Evolutionary conservation across 2,113 vertebrate genomes (phyloP).

Genomic region (Trachemys scripta): DNA sequence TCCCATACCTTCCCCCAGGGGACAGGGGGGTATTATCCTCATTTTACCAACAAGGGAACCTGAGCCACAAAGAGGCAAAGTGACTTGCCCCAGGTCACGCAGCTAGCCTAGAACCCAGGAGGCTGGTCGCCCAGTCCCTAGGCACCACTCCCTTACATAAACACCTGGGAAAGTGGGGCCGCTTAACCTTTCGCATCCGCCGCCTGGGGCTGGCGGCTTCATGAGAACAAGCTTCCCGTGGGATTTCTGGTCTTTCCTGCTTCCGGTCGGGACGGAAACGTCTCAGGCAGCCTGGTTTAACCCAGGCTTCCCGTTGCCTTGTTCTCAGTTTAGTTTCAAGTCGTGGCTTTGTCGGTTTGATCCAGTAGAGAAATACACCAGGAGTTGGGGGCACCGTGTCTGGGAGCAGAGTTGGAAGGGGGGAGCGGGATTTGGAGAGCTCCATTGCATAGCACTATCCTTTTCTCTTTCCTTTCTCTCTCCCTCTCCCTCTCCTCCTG

Average conservation of each 20-base stretch:
- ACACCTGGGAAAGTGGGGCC: background rate
- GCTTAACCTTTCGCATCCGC: background rate
- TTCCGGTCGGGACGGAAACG: constrained; percentile 52
- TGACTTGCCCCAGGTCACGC: background rate
- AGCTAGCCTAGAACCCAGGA: background rate
- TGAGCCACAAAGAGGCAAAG: background rate
- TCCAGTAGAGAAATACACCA: background rate
- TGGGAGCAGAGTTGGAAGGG: background rate
- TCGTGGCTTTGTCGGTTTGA: background rate
- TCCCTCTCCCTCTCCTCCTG: rapidly evolving
- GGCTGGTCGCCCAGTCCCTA: background rate
- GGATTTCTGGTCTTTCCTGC: constrained; percentile 49
- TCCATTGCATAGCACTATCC: background rate
- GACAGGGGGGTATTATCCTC: background rate
- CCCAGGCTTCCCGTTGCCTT: constrained; percentile 30
- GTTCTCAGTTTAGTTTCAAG: background rate
- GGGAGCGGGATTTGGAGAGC: background rate
- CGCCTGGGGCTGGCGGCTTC: background rate
- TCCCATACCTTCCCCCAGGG: background rate
- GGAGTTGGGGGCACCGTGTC: background rate
- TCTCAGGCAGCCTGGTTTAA: background rate
- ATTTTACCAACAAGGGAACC: background rate
- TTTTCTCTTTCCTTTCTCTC: background rate
- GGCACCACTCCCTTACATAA: background rate
- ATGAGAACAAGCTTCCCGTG: constrained; percentile 49